Evolutionary conservation across 2,797 vertebrate species (phyloP).

Genomic region (Sarcophilus harrisii): DNA sequence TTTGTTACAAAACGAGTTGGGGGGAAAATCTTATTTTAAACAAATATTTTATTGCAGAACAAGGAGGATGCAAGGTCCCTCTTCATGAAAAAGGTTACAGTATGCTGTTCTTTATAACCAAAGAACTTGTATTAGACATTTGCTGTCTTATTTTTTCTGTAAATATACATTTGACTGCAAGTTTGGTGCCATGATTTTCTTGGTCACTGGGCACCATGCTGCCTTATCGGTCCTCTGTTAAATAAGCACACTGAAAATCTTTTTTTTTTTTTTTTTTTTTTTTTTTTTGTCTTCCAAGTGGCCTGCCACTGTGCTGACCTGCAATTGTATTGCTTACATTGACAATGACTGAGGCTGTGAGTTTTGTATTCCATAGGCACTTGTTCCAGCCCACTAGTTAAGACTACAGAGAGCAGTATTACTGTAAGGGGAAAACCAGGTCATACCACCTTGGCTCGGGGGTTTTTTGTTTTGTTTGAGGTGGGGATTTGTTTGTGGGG

Average conservation of each 20-base stretch:
- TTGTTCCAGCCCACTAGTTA: constrained; percentile 76
- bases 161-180: constrained; percentile 82
- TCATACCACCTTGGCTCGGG: background rate
- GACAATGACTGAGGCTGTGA: constrained; percentile 75
- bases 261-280: constrained; percentile 71
- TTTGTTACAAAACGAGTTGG: constrained; percentile 82
- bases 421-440: constrained; percentile 68
- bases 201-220: constrained; percentile 83
- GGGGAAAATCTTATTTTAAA: constrained; percentile 83
- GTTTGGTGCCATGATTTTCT: constrained; percentile 89
- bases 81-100: constrained; percentile 80
- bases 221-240: constrained; percentile 85
- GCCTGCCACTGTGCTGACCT: constrained; percentile 82
- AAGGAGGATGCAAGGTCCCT: constrained; percentile 89
- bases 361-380: constrained; percentile 72
- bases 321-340: constrained; percentile 69
- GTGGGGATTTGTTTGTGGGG: constrained; percentile 44
- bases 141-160: constrained; percentile 83
- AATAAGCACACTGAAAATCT: constrained; percentile 84
- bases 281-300: constrained; percentile 80
- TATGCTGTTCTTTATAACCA: constrained; percentile 95
- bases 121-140: constrained; percentile 91
- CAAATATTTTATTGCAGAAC: constrained; percentile 82
- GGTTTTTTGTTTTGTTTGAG: constrained; percentile 30
- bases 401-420: constrained; percentile 83